Evolutionary conservation across 1,140 invertebrate genomes (phyloP), one percentile per base, ranked within the genome.

Genomic region (Drosophila albomicans): DNA sequence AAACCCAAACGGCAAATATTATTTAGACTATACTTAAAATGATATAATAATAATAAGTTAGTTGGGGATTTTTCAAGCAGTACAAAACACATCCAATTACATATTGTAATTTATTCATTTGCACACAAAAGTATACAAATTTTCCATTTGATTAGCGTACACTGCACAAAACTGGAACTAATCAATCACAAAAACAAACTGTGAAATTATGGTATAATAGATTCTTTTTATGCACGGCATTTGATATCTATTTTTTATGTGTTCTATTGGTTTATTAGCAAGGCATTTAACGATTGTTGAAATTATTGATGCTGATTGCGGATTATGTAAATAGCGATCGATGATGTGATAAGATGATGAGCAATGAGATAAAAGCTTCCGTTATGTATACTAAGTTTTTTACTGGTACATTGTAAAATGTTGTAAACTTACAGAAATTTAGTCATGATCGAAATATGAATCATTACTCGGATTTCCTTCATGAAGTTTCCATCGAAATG

Each of bases 61-160:
- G 51, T 57, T 54, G 41, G 59, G 76, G 65, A 16, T 62, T 69
- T 79, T 68, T 66, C 15, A 15, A 13, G 16, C 32, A 46, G 43
- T 56, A 49, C 28, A 49, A 10, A 56, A 45, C 43, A 68, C 66
- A 62, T 54, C 28, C 32, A 10, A 56, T 54, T 54, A 68, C 66
- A 62, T 54, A 71, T 75, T 86, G 41, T 67, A 78, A 86, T 86
- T 81, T 65, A 67, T 54, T 76, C 80, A 73, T 75, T 78, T 78
- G 35, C 67, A 81, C 69, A 78, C 48, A 51, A 80, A 77, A 63
- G 32, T 65, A 56, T 43, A 74, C 38, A 86, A 78, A 81, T 63
- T 71, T 85, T 81, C 78, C 78, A 68, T 67, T 68, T 78, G 71
- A 75, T 69, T 69, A 75, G 46, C 13, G 7, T 62, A 68, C 70